Conservation (phyloP, 2,888 invertebrate genomes). For the Drosophila diplacantha region DNA sequence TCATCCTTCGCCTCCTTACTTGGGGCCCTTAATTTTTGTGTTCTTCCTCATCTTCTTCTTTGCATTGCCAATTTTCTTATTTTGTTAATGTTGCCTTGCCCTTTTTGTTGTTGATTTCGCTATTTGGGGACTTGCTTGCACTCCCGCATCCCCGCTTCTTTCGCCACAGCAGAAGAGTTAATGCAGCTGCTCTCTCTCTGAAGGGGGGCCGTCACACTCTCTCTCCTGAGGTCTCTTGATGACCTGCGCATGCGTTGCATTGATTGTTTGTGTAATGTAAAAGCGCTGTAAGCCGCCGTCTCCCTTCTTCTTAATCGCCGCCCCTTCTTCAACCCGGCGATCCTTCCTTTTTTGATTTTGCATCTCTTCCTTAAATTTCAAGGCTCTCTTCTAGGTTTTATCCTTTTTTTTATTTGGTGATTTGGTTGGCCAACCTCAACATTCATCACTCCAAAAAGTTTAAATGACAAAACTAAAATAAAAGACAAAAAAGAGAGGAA, state of each 20-base stretch:
- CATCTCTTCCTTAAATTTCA: slow-evolving; percentile 27
- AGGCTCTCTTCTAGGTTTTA: slow-evolving; percentile 28
- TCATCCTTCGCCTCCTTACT: slow-evolving; percentile 14
- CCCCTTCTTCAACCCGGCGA: slow-evolving; percentile 12
- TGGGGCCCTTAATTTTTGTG: slow-evolving; percentile 5
- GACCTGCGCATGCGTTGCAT: slow-evolving; percentile 63
- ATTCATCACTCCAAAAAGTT: slow-evolving; percentile 30
- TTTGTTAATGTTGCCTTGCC: slow-evolving; percentile 57
- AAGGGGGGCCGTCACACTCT: slow-evolving; percentile 8
- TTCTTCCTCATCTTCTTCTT: slow-evolving; percentile 23
- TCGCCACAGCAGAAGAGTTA: slow-evolving; percentile 33
- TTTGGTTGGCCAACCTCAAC: slow-evolving; percentile 42
- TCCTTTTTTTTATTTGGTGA: slow-evolving; percentile 9
- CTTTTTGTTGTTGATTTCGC: slow-evolving; percentile 45
- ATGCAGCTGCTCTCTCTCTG: slow-evolving; percentile 30
- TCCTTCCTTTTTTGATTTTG: slow-evolving; percentile 44
- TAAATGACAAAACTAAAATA: slow-evolving; percentile 23
- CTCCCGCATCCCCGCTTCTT: slow-evolving; percentile 15
- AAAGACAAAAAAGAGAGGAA: slow-evolving; percentile 7
- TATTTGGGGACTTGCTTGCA: slow-evolving; percentile 70
- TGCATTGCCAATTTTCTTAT: slow-evolving; percentile 55
- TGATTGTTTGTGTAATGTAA: slow-evolving; percentile 68
- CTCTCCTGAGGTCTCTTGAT: slow-evolving; percentile 1
- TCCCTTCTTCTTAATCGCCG: slow-evolving; percentile 18
- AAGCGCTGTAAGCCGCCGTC: slow-evolving; percentile 53